Base-by-base conservation (phyloP, 2,888 invertebrate species). In the Cacoxenus indagator region DNA sequence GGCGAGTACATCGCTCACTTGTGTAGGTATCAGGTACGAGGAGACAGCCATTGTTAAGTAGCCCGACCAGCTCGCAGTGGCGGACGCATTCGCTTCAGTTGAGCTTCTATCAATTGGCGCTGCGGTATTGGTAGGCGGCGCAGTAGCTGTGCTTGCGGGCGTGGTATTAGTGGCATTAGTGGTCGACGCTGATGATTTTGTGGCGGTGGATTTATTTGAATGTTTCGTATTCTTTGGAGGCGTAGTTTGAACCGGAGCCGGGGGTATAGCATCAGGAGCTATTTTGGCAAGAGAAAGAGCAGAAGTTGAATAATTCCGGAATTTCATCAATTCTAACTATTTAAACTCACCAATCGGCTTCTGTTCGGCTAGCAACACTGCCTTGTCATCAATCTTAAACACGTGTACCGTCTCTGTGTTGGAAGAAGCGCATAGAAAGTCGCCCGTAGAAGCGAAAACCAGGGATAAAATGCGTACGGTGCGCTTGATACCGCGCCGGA, bases 391-490 rank as follows among this genome's bases (percentile, higher is more conserved):
- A 24, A 88, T 85, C 77, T 86, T 87, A 70, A 88, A 88, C 61
- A 88, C 83, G 71, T 88, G 88, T 67, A 88, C 86, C 43, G 88
- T 88, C 74, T 88, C 88, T 57, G 88, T 88, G 70, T 88, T 88
- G 29, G 88, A 88, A 46, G 88, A 87, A 62, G 85, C 87, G 68
- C 88, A 88, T 6, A 88, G 73, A 65, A 85, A 88, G 62, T 88
- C 85, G 3, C 85, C 86, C 24, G 61, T 24, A 0, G 81, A 76
- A 5, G 87, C 85, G 73, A 88, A 88, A 4, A 86, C 85, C 72
- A 88, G 73, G 4, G 88, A 88, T 1, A 87, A 87, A 19, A 88
- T 88, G 6, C 83, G 76, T 4, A 88, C 88, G 59, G 87, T 87
- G 37, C 88, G 84, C 46, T 87, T 88, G 8, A 88, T 85, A 17